Evolutionary conservation across 2,888 invertebrate species (phyloP).

Genomic region (Apotomis capreana): DNA sequence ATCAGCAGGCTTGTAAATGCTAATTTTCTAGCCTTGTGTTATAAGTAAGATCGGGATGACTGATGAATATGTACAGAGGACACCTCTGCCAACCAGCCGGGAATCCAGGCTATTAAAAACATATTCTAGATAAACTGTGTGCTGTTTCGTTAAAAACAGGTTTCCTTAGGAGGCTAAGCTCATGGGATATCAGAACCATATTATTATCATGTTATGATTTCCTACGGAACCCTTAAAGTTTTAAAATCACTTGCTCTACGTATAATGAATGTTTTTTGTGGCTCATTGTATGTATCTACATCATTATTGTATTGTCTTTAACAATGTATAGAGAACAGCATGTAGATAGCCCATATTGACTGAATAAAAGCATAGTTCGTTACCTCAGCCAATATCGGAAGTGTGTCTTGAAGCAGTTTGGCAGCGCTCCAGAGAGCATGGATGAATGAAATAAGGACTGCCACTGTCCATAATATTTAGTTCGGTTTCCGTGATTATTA

Average conservation of each 20-base stretch:
- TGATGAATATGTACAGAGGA: too few relatives aligned
- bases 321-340: not conserved
- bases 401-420: not conserved
- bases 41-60: too few relatives aligned
- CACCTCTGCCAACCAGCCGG: too few relatives aligned
- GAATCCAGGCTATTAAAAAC: not conserved
- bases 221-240: not conserved
- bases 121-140: not conserved
- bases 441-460: too few relatives aligned
- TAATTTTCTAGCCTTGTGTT: too few relatives aligned
- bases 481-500: too few relatives aligned
- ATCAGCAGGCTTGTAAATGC: too few relatives aligned
- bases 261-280: too few relatives aligned
- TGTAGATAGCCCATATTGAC: not conserved
- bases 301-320: too few relatives aligned
- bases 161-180: constrained; percentile 8
- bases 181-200: constrained; percentile 13
- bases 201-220: not conserved
- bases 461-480: too few relatives aligned
- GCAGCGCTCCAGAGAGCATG: not conserved
- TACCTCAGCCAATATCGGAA: constrained; percentile 5
- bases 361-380: constrained; percentile 13
- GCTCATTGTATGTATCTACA: too few relatives aligned
- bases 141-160: constrained; percentile 4
- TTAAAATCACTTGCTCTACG: too few relatives aligned